phyloP scores from a whole-genome alignment of 2,113 vertebrate genomes.

The Himantopus leucocephalus region DNA sequence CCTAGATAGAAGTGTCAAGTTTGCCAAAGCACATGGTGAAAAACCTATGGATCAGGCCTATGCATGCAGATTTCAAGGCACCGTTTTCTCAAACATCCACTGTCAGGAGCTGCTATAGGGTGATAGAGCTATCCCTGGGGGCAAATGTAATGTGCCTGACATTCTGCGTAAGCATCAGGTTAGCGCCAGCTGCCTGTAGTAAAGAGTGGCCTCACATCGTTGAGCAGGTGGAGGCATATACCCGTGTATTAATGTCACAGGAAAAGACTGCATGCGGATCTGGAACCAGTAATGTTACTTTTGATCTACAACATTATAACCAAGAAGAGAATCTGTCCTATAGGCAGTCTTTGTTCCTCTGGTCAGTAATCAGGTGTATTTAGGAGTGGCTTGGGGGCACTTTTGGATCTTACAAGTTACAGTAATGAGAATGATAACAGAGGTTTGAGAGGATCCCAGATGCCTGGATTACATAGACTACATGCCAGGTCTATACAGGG shows the following conservation, averaged over 20 bases:
- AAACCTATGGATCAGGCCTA: neutral
- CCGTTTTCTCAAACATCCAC: neutral
- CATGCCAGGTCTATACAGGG: neutral
- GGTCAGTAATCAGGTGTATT: neutral
- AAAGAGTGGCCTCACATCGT: neutral
- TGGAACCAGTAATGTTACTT: neutral
- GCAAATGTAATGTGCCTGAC: neutral
- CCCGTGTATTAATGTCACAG: neutral
- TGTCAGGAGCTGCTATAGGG: neutral
- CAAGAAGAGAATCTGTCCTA: neutral
- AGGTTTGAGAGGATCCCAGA: neutral
- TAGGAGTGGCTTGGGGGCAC: neutral
- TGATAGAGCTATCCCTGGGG: neutral
- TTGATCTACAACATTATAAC: neutral
- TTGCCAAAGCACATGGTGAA: neutral
- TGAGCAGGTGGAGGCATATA: neutral
- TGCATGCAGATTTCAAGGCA: neutral
- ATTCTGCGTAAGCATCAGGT: neutral
- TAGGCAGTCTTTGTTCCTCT: neutral
- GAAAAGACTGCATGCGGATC: neutral
- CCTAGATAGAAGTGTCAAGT: neutral
- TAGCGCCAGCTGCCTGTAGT: neutral
- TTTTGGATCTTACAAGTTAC: neutral
- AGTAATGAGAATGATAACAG: neutral
- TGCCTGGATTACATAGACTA: neutral